Evolutionary conservation across 2,113 vertebrate genomes (phyloP).

Genomic region (Datnioides undecimradiatus): DNA sequence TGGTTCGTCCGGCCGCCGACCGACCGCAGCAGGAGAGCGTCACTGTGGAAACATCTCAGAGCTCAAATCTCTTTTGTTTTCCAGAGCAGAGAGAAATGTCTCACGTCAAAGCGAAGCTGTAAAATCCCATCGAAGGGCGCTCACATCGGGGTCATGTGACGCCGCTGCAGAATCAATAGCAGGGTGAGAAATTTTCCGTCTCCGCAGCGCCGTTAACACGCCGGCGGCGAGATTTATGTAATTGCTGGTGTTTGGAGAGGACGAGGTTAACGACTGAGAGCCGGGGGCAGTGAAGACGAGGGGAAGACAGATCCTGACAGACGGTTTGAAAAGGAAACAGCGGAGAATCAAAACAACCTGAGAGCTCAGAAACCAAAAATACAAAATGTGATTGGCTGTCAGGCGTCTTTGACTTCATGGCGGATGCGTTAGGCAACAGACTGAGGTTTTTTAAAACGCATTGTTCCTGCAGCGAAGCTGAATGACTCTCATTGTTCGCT

Average conservation of each 20-base stretch:
- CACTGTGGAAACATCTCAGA: not conserved
- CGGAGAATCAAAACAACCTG: conserved; percentile 3
- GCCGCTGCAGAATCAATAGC: conserved; percentile 29
- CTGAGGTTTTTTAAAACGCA: not conserved
- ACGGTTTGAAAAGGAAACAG: not conserved
- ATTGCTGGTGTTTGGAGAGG: conserved; percentile 34
- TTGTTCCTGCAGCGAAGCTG: not conserved
- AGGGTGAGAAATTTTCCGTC: conserved; percentile 16
- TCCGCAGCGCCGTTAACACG: not conserved
- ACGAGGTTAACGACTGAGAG: conserved; percentile 29
- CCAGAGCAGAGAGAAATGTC: not conserved
- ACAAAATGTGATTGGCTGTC: not conserved
- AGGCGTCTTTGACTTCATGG: conserved; percentile 16
- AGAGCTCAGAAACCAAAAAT: conserved; percentile 43
- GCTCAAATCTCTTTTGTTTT: conserved; percentile 32
- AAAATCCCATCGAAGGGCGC: not conserved
- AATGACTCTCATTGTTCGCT: not conserved
- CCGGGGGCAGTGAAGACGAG: not conserved
- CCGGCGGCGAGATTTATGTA: conserved; percentile 36
- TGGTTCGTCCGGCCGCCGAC: not conserved
- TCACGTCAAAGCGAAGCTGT: conserved; percentile 1
- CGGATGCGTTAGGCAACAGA: conserved; percentile 10
- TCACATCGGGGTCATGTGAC: not conserved
- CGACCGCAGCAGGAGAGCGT: not conserved
- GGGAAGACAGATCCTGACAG: conserved; percentile 19